These are phyloP conservation scores for Campopleginae sp. DNA, from an alignment of 2,888 invertebrate species.

Conservation along the genomic window DNA sequence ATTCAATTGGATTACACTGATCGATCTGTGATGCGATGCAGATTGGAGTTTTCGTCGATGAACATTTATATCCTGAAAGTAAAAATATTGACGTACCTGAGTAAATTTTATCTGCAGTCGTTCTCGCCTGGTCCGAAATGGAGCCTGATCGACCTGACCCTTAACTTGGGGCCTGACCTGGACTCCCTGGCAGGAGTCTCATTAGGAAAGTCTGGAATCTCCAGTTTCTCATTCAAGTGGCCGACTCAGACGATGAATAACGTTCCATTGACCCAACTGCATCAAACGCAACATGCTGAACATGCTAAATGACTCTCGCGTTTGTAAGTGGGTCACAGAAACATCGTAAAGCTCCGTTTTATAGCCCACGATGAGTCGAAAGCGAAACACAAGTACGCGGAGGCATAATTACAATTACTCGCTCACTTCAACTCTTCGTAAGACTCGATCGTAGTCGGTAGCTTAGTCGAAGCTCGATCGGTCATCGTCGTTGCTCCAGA, in stretches of 20 bases:
- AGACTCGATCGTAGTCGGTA: slow-evolving; percentile 24
- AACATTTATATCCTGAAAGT: not conserved
- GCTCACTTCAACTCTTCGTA: slow-evolving; percentile 43
- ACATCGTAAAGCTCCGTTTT: slow-evolving; percentile 23
- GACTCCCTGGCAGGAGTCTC: too few relatives aligned
- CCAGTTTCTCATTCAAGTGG: not conserved
- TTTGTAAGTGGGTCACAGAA: slow-evolving; percentile 31
- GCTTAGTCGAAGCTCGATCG: slow-evolving; percentile 47
- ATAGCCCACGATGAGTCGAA: slow-evolving; percentile 3
- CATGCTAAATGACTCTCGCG: not conserved
- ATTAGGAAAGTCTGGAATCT: not conserved
- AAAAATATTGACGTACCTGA: too few relatives aligned
- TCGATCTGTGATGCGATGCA: not conserved
- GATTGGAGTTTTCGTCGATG: not conserved
- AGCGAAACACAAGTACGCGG: not conserved
- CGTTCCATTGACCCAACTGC: slow-evolving; percentile 13
- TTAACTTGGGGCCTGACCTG: too few relatives aligned
- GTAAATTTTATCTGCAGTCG: too few relatives aligned
- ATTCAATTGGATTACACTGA: not conserved
- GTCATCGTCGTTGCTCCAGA: slow-evolving; percentile 47
- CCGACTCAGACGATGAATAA: not conserved
- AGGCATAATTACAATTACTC: slow-evolving; percentile 24
- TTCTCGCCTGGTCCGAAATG: too few relatives aligned
- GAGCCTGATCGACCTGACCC: too few relatives aligned
- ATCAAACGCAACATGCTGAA: not conserved